Conservation (phyloP, 2,888 invertebrate genomes). For the Agrochola litura region DNA sequence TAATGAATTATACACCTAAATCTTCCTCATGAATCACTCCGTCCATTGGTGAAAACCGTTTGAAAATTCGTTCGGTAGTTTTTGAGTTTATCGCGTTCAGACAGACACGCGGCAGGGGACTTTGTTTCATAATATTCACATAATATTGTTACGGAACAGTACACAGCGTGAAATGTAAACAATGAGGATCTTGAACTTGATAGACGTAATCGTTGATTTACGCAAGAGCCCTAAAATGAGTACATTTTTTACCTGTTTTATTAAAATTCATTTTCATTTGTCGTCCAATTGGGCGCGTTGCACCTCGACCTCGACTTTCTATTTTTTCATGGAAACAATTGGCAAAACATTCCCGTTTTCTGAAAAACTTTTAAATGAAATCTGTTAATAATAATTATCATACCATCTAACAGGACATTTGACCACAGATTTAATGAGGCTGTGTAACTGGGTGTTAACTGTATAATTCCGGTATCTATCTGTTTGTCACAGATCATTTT, state of each 20-base stretch:
- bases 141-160: conserved; percentile 5
- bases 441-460: background rate
- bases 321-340: background rate
- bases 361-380: background rate
- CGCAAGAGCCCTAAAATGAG: background rate
- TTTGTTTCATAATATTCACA: background rate
- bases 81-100: too few relatives aligned
- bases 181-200: background rate
- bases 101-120: too few relatives aligned
- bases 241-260: background rate
- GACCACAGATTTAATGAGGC: background rate
- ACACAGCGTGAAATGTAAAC: background rate
- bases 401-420: background rate
- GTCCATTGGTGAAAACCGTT: too few relatives aligned
- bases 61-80: too few relatives aligned
- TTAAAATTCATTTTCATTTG: background rate
- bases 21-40: too few relatives aligned
- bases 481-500: background rate
- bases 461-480: background rate
- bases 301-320: background rate
- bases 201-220: background rate
- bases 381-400: conserved; percentile 6
- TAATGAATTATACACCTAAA: too few relatives aligned
- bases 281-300: background rate
- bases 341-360: background rate